phyloP scores from a whole-genome alignment of 35 echinoderm and acorn worm genomes.

The Apostichopus japonicus region DNA sequence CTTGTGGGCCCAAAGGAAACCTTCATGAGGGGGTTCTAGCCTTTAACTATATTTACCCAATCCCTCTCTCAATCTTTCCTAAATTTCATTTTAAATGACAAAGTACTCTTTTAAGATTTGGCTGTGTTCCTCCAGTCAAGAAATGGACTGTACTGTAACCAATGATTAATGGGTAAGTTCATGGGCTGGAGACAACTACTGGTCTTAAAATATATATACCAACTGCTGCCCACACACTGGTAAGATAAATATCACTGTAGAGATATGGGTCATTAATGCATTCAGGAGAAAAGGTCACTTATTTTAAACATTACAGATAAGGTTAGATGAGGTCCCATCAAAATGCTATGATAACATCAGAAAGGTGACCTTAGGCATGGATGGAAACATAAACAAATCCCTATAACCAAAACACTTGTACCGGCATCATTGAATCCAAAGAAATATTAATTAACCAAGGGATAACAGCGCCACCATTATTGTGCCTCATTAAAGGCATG shows the following conservation, averaged over 20 bases:
- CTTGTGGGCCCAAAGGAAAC: neutral
- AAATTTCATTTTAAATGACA: too few relatives aligned
- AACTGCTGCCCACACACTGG: constrained; percentile 27
- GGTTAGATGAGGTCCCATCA: neutral
- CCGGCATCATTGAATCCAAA: too few relatives aligned
- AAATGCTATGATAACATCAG: constrained; percentile 28
- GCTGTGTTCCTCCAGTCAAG: too few relatives aligned
- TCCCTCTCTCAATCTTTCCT: neutral
- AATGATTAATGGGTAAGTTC: constrained; percentile 28
- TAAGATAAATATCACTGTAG: constrained; percentile 7
- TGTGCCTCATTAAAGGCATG: too few relatives aligned
- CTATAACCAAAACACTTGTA: neutral
- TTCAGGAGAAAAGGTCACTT: constrained; percentile 16
- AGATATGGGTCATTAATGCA: constrained; percentile 36
- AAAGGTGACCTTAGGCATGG: too few relatives aligned
- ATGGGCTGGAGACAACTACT: neutral
- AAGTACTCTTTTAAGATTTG: too few relatives aligned
- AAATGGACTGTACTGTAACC: neutral
- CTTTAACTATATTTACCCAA: neutral
- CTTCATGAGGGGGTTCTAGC: neutral
- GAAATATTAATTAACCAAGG: too few relatives aligned
- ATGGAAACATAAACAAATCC: neutral
- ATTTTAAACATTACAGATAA: neutral
- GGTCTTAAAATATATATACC: constrained; percentile 4
- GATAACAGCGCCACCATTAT: too few relatives aligned